Base-by-base conservation (phyloP, 2,113 vertebrate genomes). In the Lophochroa leadbeateri region DNA sequence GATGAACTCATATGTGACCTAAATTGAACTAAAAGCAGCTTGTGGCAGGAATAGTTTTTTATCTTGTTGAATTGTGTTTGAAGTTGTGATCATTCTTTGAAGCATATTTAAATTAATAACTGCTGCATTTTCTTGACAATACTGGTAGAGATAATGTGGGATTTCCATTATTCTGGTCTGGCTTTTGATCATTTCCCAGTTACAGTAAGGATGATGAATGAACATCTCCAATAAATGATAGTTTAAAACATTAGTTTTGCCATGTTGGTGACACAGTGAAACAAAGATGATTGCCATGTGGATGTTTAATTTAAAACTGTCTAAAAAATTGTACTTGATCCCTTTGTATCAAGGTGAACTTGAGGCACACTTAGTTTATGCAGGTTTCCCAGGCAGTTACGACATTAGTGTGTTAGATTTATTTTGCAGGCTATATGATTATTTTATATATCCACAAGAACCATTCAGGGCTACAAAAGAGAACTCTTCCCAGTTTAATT, bases 91-190 rank as follows among this genome's bases (percentile, higher is more conserved):
- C 44, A 47, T 94, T 96, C 75, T 88, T 94, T 86, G 90, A 96
- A 96, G 76, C 39, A 44, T 76, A 91, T 82, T 92, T 86, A 95
- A 96, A 94, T 97, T 94, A 97, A 94, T 90, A 97, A 94, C 83
- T 78, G 61, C 58, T 94, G 80, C 47, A 58, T 96, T 95, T 97
- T 75, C 82, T 94, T 94, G 95, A 86, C 82, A 95, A 88, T 69
- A 65, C 19, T 70, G 39, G 61, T 81, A 67, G 83, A 82, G 90
- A 95, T 94, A 98, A 91, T 47, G 74, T n/a, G 75, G 65, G 52
- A 89, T 85, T 94, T 86, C 69, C 50, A 58, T 94, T 94, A 76
- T 94, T 95, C 65, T 96, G 80, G 86, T n/a, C 50, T 53, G 47
- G 24, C 78, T 95, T 88, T 92, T 12, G 4, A 78, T 97, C 82